A percentile compares a stretch with the other conserved stretches of the same genome.
These are phyloP conservation scores for Ptychobarbus kaznakovi DNA, from an alignment of 2,797 vertebrate genomes.

Conservation along the genomic window DNA sequence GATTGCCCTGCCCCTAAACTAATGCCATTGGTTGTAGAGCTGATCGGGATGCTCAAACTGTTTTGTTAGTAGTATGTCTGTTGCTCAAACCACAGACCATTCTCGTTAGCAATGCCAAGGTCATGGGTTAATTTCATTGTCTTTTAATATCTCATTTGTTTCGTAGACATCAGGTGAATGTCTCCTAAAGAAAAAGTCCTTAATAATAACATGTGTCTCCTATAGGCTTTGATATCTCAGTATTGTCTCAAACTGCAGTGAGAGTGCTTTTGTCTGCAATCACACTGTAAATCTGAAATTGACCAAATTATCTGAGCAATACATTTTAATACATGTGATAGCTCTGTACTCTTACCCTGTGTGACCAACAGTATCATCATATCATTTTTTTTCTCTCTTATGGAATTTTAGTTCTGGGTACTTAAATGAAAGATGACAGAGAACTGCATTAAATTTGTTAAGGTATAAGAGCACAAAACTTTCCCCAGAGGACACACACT, in stretches of 20 bases:
- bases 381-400: background rate
- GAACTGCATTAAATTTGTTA: background rate
- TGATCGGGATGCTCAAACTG: background rate
- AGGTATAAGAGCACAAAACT: background rate
- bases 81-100: background rate
- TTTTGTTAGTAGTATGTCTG: background rate
- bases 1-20: background rate
- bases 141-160: background rate
- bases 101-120: background rate
- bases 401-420: background rate
- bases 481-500: slow-evolving; percentile 10
- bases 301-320: background rate
- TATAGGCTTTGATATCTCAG: background rate
- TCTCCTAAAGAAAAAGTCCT: background rate
- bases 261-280: background rate
- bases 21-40: background rate
- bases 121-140: background rate
- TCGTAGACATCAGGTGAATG: background rate
- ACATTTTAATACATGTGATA: background rate
- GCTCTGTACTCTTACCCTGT: background rate
- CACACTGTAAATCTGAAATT: background rate
- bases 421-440: background rate
- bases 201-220: background rate
- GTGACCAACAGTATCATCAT: background rate
- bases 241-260: background rate